These are phyloP conservation scores for Pseudopipra pipra DNA, from an alignment of 2,113 vertebrate species.

Conservation along the genomic window DNA sequence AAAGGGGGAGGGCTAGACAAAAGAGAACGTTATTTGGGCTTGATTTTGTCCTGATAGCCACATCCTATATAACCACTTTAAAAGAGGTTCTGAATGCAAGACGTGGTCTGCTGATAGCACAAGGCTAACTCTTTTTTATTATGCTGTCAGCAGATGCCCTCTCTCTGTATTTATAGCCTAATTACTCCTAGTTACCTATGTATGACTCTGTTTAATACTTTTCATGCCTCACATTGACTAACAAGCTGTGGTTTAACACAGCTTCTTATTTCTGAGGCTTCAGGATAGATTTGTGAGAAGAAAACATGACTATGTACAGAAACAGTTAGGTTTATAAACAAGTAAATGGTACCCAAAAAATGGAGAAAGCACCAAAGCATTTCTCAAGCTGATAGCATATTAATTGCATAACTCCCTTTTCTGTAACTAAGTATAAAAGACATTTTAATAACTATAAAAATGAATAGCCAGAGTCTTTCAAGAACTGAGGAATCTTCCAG, in stretches of 20 bases:
- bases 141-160: slow-evolving; percentile 53
- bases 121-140: slow-evolving; percentile 54
- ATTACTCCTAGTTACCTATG: slow-evolving; percentile 57
- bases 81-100: slow-evolving; percentile 38
- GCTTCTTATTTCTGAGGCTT: slow-evolving; percentile 65
- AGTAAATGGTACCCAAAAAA: slow-evolving; percentile 86
- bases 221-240: slow-evolving; percentile 65
- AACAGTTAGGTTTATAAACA: slow-evolving; percentile 78
- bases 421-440: slow-evolving; percentile 84
- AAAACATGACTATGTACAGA: slow-evolving; percentile 79
- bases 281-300: slow-evolving; percentile 61
- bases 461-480: slow-evolving; percentile 82
- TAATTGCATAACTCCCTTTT: slow-evolving; percentile 86
- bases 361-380: slow-evolving; percentile 81
- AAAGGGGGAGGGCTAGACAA: not conserved
- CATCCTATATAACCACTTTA: not conserved
- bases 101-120: slow-evolving; percentile 52
- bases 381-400: slow-evolving; percentile 83
- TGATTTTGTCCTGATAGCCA: slow-evolving; percentile 41
- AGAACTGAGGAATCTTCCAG: slow-evolving; percentile 84
- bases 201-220: slow-evolving; percentile 57
- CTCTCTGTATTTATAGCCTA: slow-evolving; percentile 48
- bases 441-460: slow-evolving; percentile 90
- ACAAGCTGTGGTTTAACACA: slow-evolving; percentile 67
- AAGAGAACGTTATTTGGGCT: not conserved